Base-by-base conservation (phyloP, 2,797 vertebrate genomes). In the Clarias pachynema region DNA sequence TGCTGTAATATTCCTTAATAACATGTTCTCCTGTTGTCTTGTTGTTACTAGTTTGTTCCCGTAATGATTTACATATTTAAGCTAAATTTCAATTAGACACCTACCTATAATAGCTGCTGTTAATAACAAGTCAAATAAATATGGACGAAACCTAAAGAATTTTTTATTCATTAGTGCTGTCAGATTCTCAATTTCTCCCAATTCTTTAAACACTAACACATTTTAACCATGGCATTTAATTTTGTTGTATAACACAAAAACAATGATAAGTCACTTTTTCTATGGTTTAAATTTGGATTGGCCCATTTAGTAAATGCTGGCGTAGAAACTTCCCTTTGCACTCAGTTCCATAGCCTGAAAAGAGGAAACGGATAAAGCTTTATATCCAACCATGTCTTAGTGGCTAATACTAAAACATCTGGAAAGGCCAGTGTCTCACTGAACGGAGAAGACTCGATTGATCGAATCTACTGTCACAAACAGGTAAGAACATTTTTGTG, bases 321-420 rank as follows among this genome's bases (percentile, higher is more conserved):
- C 4, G 31, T 81, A 59, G 53, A 87, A 80, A 88, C 88, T 87
- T 88, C 88, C 84, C 72, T 88, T 89, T 90, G 85, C 89, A 78
- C 86, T 68, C 86, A 66, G 60, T 88, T 75, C 77, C 60, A 87
- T 24, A 49, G 75, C 57, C 8, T 16, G 60, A 85, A 88, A 89
- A 89, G 87, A 88, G 87, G 89, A 89, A 89, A 89, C 16, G 34
- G 40, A 87, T 82, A 37, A 81, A 84, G 78, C 80, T 88, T 85
- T 86, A 85, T 82, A 84, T 82, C 24, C 22, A 29, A 82, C 53
- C 3, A 31, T 63, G 74, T 72, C 69, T 83, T 16, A 18, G 37
- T 29, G 49, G 29, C n/a, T 53, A 81, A 74, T 72, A 24, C 18
- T 40, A 80, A 80, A 80, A 63, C 29, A 49, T 73, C 10, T 73